phyloP scores from a whole-genome alignment of 1,140 invertebrate genomes.

The Heliconius hewitsoni region DNA sequence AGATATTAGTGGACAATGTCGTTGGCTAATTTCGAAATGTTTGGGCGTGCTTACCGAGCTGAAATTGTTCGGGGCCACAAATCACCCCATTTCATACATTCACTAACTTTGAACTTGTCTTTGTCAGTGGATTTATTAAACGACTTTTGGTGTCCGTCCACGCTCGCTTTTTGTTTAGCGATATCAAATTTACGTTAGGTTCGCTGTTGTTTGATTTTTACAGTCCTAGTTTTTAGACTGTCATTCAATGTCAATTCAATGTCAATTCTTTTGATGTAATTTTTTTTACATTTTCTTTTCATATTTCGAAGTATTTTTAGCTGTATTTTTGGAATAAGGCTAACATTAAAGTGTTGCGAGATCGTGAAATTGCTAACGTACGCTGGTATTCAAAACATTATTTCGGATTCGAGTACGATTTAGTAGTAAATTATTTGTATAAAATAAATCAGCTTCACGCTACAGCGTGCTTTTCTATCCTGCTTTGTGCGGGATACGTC shows the following conservation, averaged over 20 bases:
- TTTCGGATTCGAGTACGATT: too few species aligned
- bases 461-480: too few species aligned
- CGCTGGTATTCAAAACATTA: too few species aligned
- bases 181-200: constrained; percentile 16
- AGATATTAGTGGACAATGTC: not conserved
- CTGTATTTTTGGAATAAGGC: too few species aligned
- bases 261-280: not conserved
- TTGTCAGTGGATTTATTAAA: constrained; percentile 37
- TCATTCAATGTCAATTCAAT: not conserved
- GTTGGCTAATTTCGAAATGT: constrained; percentile 35
- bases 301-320: too few species aligned
- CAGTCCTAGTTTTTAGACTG: not conserved
- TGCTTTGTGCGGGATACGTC: too few species aligned
- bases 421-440: too few species aligned
- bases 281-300: too few species aligned
- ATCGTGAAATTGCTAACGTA: too few species aligned
- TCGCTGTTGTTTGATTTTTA: not conserved
- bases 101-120: constrained; percentile 38
- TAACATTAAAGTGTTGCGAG: too few species aligned
- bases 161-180: constrained; percentile 24
- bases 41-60: constrained; percentile 24
- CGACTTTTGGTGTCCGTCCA: constrained; percentile 21
- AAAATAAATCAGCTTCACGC: too few species aligned
- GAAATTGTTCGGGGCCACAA: constrained; percentile 31
- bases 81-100: constrained; percentile 37